A percentile compares a stretch with the other conserved stretches of the same genome.
phyloP scores from a whole-genome alignment of 2,113 vertebrate species.

The Litocranius walleri region DNA sequence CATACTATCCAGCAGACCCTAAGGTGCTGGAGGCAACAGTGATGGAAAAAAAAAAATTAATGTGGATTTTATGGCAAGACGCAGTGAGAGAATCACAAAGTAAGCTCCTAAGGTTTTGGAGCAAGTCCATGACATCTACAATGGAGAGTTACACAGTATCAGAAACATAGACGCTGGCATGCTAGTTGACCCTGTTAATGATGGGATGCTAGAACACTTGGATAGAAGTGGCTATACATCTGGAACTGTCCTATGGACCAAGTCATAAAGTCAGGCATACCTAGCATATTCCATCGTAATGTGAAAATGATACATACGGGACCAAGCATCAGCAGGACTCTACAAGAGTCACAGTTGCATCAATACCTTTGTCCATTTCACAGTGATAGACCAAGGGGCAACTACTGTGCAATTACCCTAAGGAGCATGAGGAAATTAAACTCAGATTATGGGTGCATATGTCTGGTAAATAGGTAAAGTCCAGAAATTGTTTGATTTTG shows the following conservation, averaged over 20 bases:
- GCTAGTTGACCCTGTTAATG: constrained; percentile 1
- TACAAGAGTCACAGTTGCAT: not conserved
- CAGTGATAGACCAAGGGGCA: not conserved
- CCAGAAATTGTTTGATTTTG: not conserved
- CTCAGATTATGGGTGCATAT: not conserved
- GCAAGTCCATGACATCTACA: constrained; percentile 56
- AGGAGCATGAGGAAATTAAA: not conserved
- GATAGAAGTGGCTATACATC: not conserved
- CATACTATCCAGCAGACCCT: not conserved
- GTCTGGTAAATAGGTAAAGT: not conserved
- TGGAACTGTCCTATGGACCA: not conserved
- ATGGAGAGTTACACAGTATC: not conserved
- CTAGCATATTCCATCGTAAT: not conserved
- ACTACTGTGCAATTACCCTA: not conserved
- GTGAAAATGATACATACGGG: not conserved
- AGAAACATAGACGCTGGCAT: constrained; percentile 41
- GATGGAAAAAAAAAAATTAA: not conserved
- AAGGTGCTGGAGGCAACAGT: not conserved
- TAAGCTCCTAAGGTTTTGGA: constrained; percentile 33
- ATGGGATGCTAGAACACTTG: constrained; percentile 38
- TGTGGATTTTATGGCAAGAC: constrained; percentile 24
- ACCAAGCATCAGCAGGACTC: not conserved
- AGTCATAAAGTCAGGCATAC: not conserved
- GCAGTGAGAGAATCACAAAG: constrained; percentile 29
- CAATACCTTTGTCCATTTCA: not conserved